Evolutionary conservation across 2,888 invertebrate genomes (phyloP), one percentile per base, ranked within the genome.

Genomic region (Pheosia tremula): DNA sequence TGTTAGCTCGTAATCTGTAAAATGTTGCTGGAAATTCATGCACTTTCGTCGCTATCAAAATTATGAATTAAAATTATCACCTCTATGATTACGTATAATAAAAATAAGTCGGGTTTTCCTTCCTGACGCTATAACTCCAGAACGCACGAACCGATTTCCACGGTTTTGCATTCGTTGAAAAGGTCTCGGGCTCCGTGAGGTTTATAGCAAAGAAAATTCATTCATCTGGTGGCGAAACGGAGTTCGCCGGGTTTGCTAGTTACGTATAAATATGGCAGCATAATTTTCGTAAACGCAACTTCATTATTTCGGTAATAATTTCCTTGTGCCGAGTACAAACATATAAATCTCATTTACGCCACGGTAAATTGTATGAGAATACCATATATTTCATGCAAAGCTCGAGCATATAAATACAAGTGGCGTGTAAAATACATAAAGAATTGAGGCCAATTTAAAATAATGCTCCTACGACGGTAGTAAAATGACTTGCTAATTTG

Each of bases 311-410:
- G 54, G 56, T 63, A 58, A 61, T 67, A 64, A 66, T 74, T 75
- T 75, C 68, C 66, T 69, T 64, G 58, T 39, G 62, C 62, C 60
- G 61, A 67, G 63, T 68, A 63, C 67, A 64, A 62, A 67, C 59
- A 69, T 63, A 74, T 73, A 71, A 75, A 79, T 77, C 62, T 64
- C 39, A 70, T 71, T 68, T 63, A 61, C 59, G 65, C 64, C 60
- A 69, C 64, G 68, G 71, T 71, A 71, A 68, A 72, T 75, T 74
- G 66, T 60, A 59, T 52, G 69, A 63, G 54, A 66, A 69, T 71
- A 64, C 57, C 50, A 59, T 60, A 68, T 70, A 68, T 68, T 67
- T 70, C 61, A 66, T 67, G 66, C 56, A 64, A 66, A 73, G 68
- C 67, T 70, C 56, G 39, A n/a, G 41, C 62, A 61, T 55, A 57